A percentile compares a stretch with the other conserved stretches of the same genome.
Evolutionary conservation across 2,797 vertebrate species (phyloP).

Genomic region (Gorsachius magnificus): DNA sequence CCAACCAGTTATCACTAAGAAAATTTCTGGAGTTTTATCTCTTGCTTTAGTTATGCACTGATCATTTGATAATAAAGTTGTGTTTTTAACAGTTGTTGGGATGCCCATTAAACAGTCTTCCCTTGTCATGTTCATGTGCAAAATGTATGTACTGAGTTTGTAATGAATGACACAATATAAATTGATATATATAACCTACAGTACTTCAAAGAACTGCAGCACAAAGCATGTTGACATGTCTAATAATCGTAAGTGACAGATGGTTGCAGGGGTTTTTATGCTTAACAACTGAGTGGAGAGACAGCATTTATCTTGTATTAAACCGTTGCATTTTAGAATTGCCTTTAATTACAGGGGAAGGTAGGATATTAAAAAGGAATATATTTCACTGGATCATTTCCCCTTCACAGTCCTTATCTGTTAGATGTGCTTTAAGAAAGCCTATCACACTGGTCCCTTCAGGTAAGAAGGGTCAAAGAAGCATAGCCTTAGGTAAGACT

Average conservation of each 20-base stretch:
- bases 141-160: not conserved
- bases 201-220: not conserved
- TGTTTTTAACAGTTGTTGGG: not conserved
- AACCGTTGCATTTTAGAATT: not conserved
- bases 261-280: not conserved
- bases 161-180: not conserved
- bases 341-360: not conserved
- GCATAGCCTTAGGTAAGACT: not conserved
- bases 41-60: not conserved
- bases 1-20: not conserved
- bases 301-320: not conserved
- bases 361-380: not conserved
- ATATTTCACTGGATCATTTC: not conserved
- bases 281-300: not conserved
- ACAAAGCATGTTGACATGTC: not conserved
- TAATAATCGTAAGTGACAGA: conserved; percentile 21
- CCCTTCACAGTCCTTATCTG: not conserved
- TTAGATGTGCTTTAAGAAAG: not conserved
- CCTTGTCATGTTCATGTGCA: not conserved
- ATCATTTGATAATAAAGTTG: not conserved
- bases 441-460: not conserved
- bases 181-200: not conserved
- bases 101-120: not conserved
- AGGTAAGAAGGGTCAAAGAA: not conserved
- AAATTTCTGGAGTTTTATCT: not conserved